phyloP scores from a whole-genome alignment of 2,888 invertebrate species.

The Parnassius mnemosyne region DNA sequence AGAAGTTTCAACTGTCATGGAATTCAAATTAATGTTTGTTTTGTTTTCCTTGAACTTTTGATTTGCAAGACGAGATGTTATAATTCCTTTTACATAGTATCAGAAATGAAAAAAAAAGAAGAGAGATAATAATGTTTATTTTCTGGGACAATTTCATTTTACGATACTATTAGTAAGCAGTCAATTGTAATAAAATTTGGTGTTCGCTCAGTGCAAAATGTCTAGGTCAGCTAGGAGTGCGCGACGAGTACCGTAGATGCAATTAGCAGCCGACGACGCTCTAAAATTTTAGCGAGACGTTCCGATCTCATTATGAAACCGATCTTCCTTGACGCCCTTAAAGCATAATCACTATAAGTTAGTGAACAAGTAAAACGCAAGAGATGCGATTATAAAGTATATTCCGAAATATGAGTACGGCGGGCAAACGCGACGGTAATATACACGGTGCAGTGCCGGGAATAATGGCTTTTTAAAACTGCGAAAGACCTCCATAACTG shows the following conservation, averaged over 20 bases:
- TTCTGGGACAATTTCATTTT: background rate
- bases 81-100: conserved; percentile 50
- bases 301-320: conserved; percentile 78
- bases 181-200: conserved; percentile 6
- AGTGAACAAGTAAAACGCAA: conserved; percentile 76
- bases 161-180: conserved; percentile 5
- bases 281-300: conserved; percentile 78
- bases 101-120: conserved; percentile 11
- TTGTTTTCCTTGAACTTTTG: conserved; percentile 71
- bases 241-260: conserved; percentile 59
- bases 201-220: conserved; percentile 9
- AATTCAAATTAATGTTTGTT: conserved; percentile 78
- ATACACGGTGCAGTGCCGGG: conserved; percentile 74
- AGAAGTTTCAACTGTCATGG: conserved; percentile 74
- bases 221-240: conserved; percentile 30
- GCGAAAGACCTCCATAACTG: conserved; percentile 80
- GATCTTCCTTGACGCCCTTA: conserved; percentile 79
- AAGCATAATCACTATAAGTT: conserved; percentile 80
- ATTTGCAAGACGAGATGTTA: conserved; percentile 57
- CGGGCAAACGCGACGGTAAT: conserved; percentile 56
- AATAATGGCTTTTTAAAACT: conserved; percentile 81
- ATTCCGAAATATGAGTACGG: conserved; percentile 76
- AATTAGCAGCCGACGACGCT: conserved; percentile 76
- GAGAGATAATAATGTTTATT: background rate
- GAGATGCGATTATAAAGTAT: conserved; percentile 78